Conservation (phyloP, 2,113 vertebrate genomes). For the Ancistrus triradiatus region DNA sequence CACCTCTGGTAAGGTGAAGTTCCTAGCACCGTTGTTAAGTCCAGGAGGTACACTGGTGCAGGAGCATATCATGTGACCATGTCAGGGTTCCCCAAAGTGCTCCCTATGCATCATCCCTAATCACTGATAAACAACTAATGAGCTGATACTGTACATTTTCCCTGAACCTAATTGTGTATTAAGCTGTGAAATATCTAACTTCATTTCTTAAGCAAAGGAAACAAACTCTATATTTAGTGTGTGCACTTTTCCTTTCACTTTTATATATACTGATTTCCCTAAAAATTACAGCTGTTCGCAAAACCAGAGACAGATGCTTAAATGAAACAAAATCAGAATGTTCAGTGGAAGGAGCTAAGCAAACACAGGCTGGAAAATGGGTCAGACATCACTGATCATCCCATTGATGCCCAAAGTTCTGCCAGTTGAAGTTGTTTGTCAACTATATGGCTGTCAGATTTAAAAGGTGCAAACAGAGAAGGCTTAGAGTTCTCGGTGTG, state of each 20-base stretch:
- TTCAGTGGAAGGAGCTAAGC: not conserved
- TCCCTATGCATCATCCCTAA: no score
- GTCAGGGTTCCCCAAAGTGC: no score
- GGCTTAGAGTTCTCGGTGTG: slow-evolving; percentile 23
- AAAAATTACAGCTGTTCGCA: not conserved
- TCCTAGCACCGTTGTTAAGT: no score
- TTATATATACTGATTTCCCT: not conserved
- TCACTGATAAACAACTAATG: no score
- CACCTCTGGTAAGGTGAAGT: no score
- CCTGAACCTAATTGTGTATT: not conserved
- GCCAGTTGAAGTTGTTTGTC: no score
- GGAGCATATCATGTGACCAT: no score
- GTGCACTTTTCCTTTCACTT: slow-evolving; percentile 2
- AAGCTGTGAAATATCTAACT: not conserved
- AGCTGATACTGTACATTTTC: no score
- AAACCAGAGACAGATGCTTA: not conserved
- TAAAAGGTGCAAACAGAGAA: not conserved
- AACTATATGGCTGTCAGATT: no score
- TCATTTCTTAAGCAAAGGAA: not conserved
- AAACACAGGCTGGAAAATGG: not conserved
- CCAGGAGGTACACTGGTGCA: no score
- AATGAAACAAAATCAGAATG: not conserved
- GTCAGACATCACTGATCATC: slow-evolving; percentile 23
- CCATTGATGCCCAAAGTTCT: slow-evolving; percentile 14
- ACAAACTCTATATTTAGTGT: slow-evolving; percentile 1